Percentiles rank a stretch among this genome's conserved stretches.
phyloP scores from a whole-genome alignment of 2,888 invertebrate species.

The Leptopterna dolabrata region DNA sequence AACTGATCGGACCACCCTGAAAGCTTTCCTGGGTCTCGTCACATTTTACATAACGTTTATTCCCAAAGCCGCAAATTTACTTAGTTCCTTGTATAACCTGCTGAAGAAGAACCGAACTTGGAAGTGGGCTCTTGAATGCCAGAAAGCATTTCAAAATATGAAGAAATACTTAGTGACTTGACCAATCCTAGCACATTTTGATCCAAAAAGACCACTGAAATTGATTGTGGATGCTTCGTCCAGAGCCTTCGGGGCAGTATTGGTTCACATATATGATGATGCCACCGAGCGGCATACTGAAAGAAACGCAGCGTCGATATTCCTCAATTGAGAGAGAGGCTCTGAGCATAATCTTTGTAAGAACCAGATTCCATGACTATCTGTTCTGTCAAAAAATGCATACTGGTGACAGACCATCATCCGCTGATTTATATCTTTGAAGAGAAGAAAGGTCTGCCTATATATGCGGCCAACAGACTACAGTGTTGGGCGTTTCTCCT shows the following conservation, averaged over 20 bases:
- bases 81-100: conserved; percentile 44
- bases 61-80: conserved; percentile 30
- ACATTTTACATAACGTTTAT: conserved; percentile 66
- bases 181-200: conserved; percentile 50
- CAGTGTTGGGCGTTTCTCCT: conserved; percentile 44
- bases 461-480: conserved; percentile 49
- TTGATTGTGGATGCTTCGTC: conserved; percentile 37
- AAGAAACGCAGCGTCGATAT: background rate
- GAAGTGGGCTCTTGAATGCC: conserved; percentile 26
- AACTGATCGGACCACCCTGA: conserved; percentile 58
- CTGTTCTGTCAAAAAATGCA: background rate
- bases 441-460: conserved; percentile 35
- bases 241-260: conserved; percentile 39
- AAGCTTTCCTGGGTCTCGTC: conserved; percentile 63
- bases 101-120: conserved; percentile 4
- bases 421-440: conserved; percentile 46
- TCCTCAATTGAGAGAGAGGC: background rate
- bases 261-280: background rate
- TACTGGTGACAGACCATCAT: conserved; percentile 25
- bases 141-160: conserved; percentile 35
- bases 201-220: background rate
- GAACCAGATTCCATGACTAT: conserved; percentile 24
- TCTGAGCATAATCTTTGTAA: background rate
- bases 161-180: conserved; percentile 12
- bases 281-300: background rate